phyloP scores from a whole-genome alignment of 2,888 invertebrate species.

The Tethea ocularis region DNA sequence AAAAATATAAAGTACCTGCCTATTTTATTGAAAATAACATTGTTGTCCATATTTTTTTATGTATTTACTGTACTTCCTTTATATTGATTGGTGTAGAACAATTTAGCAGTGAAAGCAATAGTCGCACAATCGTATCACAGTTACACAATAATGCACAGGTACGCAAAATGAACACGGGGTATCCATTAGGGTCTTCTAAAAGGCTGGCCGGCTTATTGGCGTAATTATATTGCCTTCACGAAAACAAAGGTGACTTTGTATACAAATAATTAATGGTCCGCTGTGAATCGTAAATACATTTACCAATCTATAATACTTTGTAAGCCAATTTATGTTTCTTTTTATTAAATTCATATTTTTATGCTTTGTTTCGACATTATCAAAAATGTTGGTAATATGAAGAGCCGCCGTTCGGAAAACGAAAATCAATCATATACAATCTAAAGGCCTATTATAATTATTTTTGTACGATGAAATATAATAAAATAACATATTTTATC shows the following conservation, averaged over 20 bases:
- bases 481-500: too few species aligned
- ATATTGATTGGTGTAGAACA: too few species aligned
- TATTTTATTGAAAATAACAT: not conserved
- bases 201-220: conserved; percentile 52
- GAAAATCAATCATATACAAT: too few species aligned
- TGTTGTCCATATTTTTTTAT: not conserved
- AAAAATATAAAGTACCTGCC: too few species aligned
- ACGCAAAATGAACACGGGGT: conserved; percentile 33
- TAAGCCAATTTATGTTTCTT: not conserved
- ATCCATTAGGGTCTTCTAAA: conserved; percentile 64
- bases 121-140: not conserved
- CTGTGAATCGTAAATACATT: conserved; percentile 5
- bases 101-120: not conserved
- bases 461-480: too few species aligned
- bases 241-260: conserved; percentile 62
- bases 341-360: too few species aligned
- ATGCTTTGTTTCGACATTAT: too few species aligned
- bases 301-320: not conserved
- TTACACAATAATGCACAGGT: conserved; percentile 20
- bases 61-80: too few species aligned
- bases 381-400: too few species aligned
- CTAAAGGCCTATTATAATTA: too few species aligned
- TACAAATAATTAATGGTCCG: conserved; percentile 43
- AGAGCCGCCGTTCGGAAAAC: too few species aligned
- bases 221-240: conserved; percentile 66